Evolutionary conservation across 2,797 vertebrate genomes (phyloP).

Genomic region (Gambelia wislizenii): DNA sequence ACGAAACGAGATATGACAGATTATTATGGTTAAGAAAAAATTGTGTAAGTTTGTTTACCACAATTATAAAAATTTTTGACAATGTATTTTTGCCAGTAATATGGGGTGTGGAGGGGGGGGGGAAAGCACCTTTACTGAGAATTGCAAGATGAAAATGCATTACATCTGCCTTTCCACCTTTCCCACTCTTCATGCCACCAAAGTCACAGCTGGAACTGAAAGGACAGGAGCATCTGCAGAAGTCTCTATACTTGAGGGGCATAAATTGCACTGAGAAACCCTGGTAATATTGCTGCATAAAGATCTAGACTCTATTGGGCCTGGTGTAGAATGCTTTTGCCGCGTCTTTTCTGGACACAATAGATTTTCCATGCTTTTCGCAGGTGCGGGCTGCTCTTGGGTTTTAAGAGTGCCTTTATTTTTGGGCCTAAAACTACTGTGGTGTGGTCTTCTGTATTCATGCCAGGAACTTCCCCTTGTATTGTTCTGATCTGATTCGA

Average conservation of each 20-base stretch:
- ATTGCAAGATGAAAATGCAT: constrained; percentile 61
- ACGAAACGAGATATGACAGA: constrained; percentile 73
- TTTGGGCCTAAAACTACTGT: constrained; percentile 79
- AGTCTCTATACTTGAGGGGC: constrained; percentile 78
- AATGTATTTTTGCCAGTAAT: constrained; percentile 71
- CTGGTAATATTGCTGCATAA: constrained; percentile 70
- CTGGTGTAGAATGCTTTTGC: constrained; percentile 67
- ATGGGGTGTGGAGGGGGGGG: neutral
- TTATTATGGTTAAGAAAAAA: constrained; percentile 74
- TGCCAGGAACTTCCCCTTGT: constrained; percentile 66
- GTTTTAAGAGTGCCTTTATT: constrained; percentile 77
- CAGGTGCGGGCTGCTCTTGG: constrained; percentile 66
- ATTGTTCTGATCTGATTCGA: constrained; percentile 66
- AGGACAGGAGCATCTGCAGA: constrained; percentile 78
- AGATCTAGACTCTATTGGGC: constrained; percentile 65
- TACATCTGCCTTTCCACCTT: constrained; percentile 48
- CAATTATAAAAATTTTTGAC: constrained; percentile 65
- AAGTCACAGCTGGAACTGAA: constrained; percentile 79
- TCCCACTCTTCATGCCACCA: constrained; percentile 78
- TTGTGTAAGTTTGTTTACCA: constrained; percentile 64
- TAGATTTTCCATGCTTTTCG: constrained; percentile 65
- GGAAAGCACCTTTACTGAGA: constrained; percentile 75
- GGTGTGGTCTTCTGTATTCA: constrained; percentile 79
- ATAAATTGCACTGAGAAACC: constrained; percentile 76
- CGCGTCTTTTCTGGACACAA: constrained; percentile 70